Evolutionary conservation across 1,140 invertebrate genomes (phyloP).

Genomic region (Drosophila yakuba): DNA sequence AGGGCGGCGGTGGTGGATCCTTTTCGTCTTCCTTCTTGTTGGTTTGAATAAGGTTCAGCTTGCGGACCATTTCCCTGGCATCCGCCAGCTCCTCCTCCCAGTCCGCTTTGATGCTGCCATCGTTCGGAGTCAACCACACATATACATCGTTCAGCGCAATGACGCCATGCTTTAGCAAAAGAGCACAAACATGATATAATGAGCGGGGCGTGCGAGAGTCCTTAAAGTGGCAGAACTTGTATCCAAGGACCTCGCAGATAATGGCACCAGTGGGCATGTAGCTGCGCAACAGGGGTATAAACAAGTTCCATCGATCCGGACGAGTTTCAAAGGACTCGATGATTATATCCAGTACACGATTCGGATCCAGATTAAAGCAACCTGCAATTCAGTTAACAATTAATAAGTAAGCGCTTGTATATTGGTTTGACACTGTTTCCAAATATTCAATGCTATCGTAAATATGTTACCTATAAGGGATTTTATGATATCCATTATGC

Average conservation of each 20-base stretch:
- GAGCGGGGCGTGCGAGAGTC: constrained; percentile 91
- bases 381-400: constrained; percentile 86
- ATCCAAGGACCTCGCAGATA: constrained; percentile 96
- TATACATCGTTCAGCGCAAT: constrained; percentile 95
- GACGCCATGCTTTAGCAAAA: constrained; percentile 94
- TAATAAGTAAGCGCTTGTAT: no score
- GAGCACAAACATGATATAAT: constrained; percentile 94
- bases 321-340: constrained; percentile 98
- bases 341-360: constrained; percentile 98
- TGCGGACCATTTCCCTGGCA: constrained; percentile 94
- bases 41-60: constrained; percentile 93
- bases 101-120: constrained; percentile 91
- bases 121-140: constrained; percentile 94
- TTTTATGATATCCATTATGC: constrained; percentile 93
- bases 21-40: constrained; percentile 92
- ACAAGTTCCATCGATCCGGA: constrained; percentile 90
- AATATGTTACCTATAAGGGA: constrained; percentile 93
- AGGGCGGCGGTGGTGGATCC: constrained; percentile 87
- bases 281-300: constrained; percentile 92
- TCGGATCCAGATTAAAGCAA: constrained; percentile 99
- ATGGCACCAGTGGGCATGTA: constrained; percentile 95
- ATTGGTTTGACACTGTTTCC: no score
- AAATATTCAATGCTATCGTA: no score
- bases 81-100: constrained; percentile 93
- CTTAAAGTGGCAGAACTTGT: constrained; percentile 94